These are phyloP conservation scores for Sebastes ruberrimus DNA, from an alignment of 2,797 vertebrate genomes.

Conservation along the genomic window DNA sequence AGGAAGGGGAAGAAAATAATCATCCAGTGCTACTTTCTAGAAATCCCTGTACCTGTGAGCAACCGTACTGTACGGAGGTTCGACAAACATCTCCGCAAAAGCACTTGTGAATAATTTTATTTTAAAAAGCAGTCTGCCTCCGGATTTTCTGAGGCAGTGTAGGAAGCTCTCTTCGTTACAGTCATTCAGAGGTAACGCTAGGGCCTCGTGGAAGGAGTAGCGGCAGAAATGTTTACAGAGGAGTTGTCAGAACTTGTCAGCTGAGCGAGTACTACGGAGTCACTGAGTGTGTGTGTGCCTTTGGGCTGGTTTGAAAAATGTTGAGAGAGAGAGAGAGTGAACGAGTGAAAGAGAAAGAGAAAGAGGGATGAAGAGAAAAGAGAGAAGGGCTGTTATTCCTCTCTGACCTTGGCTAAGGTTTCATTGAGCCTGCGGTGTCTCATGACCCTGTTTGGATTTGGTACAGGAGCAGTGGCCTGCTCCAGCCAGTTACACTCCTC, in stretches of 20 bases:
- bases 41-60: neutral
- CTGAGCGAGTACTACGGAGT: conserved; percentile 45
- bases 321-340: conserved; percentile 2
- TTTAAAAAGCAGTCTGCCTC: conserved; percentile 4
- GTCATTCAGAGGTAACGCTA: conserved; percentile 42
- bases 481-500: conserved; percentile 64
- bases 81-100: conserved; percentile 3
- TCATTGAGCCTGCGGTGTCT: conserved; percentile 72
- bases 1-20: conserved; percentile 17
- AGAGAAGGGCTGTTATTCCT: conserved; percentile 65
- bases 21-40: conserved; percentile 7
- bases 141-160: conserved; percentile 21
- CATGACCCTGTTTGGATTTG: conserved; percentile 73
- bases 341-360: conserved; percentile 22
- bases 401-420: conserved; percentile 82
- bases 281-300: conserved; percentile 40
- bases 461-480: conserved; percentile 62
- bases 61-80: neutral
- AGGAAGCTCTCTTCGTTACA: conserved; percentile 36
- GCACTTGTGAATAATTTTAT: conserved; percentile 25
- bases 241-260: conserved; percentile 76
- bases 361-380: conserved; percentile 41
- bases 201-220: conserved; percentile 50
- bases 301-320: conserved; percentile 23
- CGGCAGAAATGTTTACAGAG: conserved; percentile 67